These are phyloP conservation scores for Pangasius macronema DNA, from an alignment of 2,797 vertebrate genomes.

Conservation along the genomic window DNA sequence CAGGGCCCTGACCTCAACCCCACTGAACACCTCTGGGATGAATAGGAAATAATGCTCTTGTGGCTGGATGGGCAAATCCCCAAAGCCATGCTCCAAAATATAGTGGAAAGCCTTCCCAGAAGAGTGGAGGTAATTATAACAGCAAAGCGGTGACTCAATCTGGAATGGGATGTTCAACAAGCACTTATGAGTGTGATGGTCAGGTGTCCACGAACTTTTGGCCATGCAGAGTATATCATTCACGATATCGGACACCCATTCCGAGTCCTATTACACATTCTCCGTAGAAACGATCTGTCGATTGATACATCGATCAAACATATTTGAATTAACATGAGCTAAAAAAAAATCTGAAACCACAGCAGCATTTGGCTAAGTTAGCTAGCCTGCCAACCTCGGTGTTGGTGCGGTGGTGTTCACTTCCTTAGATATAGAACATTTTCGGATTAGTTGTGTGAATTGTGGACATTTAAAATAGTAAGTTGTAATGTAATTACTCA, in stretches of 20 bases:
- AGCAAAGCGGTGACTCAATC: not conserved
- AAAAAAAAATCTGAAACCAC: not conserved
- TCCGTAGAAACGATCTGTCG: too few species aligned
- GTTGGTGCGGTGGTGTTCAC: too few species aligned
- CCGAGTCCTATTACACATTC: too few species aligned
- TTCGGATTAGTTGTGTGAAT: not conserved
- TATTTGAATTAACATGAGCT: not conserved
- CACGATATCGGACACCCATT: too few species aligned
- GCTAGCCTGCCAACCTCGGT: too few species aligned
- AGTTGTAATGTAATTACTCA: not conserved
- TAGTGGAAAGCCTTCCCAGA: not conserved
- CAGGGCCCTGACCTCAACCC: not conserved
- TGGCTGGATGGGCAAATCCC: not conserved
- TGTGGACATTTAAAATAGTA: not conserved
- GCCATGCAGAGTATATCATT: not conserved
- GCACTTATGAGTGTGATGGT: not conserved
- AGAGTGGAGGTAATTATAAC: not conserved
- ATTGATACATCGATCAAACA: too few species aligned
- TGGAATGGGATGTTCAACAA: not conserved
- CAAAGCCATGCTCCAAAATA: not conserved
- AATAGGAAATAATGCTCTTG: not conserved
- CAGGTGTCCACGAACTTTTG: not conserved
- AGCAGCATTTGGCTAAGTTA: too few species aligned
- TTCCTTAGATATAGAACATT: not conserved
- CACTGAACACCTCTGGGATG: not conserved